These are phyloP conservation scores for Momotus momota DNA, from an alignment of 2,797 vertebrate genomes.

Conservation along the genomic window DNA sequence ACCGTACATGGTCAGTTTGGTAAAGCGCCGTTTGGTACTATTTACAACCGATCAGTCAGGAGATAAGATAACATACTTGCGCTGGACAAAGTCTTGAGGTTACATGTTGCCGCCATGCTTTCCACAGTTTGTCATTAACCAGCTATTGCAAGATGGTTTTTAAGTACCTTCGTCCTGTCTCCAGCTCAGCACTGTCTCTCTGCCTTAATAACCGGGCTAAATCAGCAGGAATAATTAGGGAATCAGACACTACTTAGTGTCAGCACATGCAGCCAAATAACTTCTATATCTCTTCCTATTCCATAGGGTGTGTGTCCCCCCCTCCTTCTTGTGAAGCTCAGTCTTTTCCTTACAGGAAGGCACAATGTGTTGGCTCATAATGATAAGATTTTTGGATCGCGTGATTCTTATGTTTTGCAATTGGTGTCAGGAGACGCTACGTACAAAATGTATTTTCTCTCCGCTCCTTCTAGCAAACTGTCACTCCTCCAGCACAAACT, in stretches of 20 bases:
- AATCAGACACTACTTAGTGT: constrained; percentile 64
- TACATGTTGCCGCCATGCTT: constrained; percentile 8
- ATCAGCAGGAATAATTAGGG: constrained; percentile 64
- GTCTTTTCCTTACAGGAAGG: neutral
- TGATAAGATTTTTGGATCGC: neutral
- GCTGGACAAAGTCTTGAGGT: constrained; percentile 62
- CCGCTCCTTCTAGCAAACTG: constrained; percentile 30
- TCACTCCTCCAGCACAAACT: neutral
- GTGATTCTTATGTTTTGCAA: neutral
- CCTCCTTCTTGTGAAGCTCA: neutral
- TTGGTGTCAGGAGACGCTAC: neutral
- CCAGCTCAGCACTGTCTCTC: constrained; percentile 45
- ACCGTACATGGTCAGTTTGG: neutral
- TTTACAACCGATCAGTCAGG: constrained; percentile 1
- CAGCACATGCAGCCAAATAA: constrained; percentile 42
- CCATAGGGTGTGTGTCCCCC: neutral
- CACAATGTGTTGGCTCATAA: neutral
- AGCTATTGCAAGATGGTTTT: constrained; percentile 64
- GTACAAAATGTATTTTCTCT: neutral
- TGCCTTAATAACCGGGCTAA: constrained; percentile 60
- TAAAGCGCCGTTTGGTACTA: neutral
- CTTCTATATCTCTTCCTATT: constrained; percentile 20
- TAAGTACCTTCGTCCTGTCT: constrained; percentile 56
- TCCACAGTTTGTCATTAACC: constrained; percentile 66
- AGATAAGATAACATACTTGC: constrained; percentile 57